Conservation (phyloP, 2,797 vertebrate species). For the Leptoclinus maculatus region DNA sequence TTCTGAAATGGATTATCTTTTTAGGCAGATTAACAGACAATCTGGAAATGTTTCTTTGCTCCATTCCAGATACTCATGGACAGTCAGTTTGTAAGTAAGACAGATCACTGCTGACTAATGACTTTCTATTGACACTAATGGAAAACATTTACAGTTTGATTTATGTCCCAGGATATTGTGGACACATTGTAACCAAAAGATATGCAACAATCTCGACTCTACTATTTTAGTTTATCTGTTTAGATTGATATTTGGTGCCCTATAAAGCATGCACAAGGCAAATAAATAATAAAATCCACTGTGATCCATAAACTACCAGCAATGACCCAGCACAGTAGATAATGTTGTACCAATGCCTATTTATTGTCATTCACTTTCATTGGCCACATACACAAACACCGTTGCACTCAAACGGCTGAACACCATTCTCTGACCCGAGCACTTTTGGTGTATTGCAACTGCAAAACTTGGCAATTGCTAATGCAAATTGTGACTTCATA, state of each 20-base stretch:
- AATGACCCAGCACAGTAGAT: neutral
- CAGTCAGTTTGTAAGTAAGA: neutral
- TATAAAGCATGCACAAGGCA: neutral
- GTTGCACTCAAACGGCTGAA: neutral
- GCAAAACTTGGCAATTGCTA: neutral
- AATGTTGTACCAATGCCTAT: neutral
- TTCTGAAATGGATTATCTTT: neutral
- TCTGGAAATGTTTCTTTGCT: neutral
- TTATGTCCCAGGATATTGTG: neutral
- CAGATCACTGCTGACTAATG: conserved; percentile 12
- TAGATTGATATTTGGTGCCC: neutral
- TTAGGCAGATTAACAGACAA: neutral
- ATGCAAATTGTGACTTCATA: neutral
- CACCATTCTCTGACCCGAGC: neutral
- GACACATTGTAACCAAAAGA: neutral
- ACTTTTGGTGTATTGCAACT: neutral
- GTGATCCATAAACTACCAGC: neutral
- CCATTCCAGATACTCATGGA: neutral
- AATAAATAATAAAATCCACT: neutral
- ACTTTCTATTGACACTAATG: neutral
- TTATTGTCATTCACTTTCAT: neutral
- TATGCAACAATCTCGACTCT: no score
- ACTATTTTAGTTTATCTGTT: neutral
- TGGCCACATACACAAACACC: conserved; percentile 8
- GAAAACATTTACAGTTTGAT: neutral